Evolutionary conservation across 2,797 vertebrate genomes (phyloP).

Genomic region (Hoplostethus mediterraneus): DNA sequence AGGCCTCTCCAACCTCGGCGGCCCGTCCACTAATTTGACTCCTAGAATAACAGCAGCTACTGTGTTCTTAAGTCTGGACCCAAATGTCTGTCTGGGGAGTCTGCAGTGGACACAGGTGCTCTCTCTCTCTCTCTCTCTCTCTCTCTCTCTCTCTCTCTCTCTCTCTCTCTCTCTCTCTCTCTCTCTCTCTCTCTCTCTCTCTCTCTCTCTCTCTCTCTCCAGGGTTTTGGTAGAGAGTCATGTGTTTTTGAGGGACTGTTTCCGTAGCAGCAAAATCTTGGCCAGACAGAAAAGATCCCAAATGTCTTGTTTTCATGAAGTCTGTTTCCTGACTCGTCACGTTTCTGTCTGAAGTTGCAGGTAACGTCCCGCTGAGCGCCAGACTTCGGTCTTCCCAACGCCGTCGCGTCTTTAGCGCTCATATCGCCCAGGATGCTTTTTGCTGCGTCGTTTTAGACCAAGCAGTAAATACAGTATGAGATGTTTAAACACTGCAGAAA

Average conservation of each 20-base stretch:
- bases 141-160: not conserved
- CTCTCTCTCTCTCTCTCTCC: not conserved
- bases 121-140: slow-evolving; percentile 38
- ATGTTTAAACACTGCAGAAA: too few relatives aligned
- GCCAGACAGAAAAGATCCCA: slow-evolving; percentile 40
- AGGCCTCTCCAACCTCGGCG: slow-evolving; percentile 51
- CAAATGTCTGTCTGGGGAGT: slow-evolving; percentile 72
- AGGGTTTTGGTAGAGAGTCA: slow-evolving; percentile 27
- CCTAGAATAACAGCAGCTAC: slow-evolving; percentile 80
- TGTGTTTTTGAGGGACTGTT: slow-evolving; percentile 47
- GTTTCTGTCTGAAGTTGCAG: slow-evolving; percentile 34
- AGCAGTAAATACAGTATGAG: too few relatives aligned
- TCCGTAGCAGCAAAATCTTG: slow-evolving; percentile 21
- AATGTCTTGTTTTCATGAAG: slow-evolving; percentile 67
- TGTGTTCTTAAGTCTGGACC: slow-evolving; percentile 79
- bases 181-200: slow-evolving; percentile 38
- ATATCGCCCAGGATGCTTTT: too few relatives aligned
- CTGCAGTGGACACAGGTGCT: slow-evolving; percentile 73
- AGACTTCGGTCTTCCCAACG: too few relatives aligned
- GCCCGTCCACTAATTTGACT: slow-evolving; percentile 72
- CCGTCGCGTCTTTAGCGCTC: too few relatives aligned
- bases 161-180: slow-evolving; percentile 14
- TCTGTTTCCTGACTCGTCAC: slow-evolving; percentile 51
- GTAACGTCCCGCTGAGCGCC: not conserved
- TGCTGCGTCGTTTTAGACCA: too few relatives aligned